phyloP scores from a whole-genome alignment of 2,888 invertebrate genomes.

The Drosophila mimetica region DNA sequence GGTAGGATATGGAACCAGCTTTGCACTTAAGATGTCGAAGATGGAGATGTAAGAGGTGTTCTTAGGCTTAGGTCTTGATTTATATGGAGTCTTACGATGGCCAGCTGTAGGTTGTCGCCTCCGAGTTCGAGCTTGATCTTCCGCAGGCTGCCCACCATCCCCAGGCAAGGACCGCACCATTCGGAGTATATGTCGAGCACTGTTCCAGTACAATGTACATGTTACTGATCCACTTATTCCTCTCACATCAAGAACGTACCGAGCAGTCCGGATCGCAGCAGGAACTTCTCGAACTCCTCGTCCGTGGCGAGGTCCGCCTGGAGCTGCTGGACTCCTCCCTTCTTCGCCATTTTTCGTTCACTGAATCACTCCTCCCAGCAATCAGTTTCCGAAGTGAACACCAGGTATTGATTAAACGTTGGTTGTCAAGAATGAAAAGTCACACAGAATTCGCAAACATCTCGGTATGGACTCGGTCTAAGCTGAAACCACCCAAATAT shows the following conservation, averaged over 20 bases:
- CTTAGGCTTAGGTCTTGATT: too few species aligned
- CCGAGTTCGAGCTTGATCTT: slow-evolving; percentile 95
- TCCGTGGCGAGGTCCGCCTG: slow-evolving; percentile 92
- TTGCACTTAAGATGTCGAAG: slow-evolving; percentile 84
- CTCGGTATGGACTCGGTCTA: too few species aligned
- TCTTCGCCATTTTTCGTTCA: slow-evolving; percentile 87
- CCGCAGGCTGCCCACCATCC: slow-evolving; percentile 93
- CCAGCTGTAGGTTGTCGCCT: slow-evolving; percentile 91
- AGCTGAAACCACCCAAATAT: too few species aligned
- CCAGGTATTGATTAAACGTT: slow-evolving; percentile 33
- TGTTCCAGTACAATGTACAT: slow-evolving; percentile 64
- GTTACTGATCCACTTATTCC: not conserved
- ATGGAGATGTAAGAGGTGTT: not conserved
- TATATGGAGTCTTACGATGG: slow-evolving; percentile 85
- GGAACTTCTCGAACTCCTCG: slow-evolving; percentile 93
- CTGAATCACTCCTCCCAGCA: slow-evolving; percentile 43
- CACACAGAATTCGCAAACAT: slow-evolving; percentile 4
- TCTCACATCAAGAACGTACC: slow-evolving; percentile 85
- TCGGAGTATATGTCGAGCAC: slow-evolving; percentile 95
- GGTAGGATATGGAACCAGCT: slow-evolving; percentile 90
- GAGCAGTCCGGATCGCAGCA: slow-evolving; percentile 90
- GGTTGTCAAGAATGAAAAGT: slow-evolving; percentile 25
- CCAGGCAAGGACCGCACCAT: slow-evolving; percentile 96
- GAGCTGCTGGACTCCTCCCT: slow-evolving; percentile 90
- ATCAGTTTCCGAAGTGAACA: slow-evolving; percentile 1